These are phyloP conservation scores for Odocoileus hemionus DNA, from an alignment of 2,113 vertebrate genomes.

Conservation along the genomic window DNA sequence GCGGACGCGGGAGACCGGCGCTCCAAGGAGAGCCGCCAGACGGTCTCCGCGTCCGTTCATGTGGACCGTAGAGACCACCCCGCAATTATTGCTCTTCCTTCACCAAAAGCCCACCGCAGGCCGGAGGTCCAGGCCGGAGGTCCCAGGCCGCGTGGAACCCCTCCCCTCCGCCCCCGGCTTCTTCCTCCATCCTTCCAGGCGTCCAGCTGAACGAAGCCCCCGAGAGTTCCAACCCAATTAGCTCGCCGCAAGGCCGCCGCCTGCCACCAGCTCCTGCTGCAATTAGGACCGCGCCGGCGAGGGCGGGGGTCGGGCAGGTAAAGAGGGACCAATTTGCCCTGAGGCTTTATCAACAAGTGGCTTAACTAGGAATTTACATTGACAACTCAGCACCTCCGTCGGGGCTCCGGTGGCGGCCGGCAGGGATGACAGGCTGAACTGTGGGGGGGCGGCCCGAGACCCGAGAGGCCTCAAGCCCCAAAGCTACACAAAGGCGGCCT, in stretches of 20 bases:
- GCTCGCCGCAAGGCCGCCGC: background rate
- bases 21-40: accelerated
- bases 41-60: accelerated
- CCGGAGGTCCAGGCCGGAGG: background rate
- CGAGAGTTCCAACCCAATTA: background rate
- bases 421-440: background rate
- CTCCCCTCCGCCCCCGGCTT: background rate
- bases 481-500: background rate
- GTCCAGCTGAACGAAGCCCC: accelerated
- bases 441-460: background rate
- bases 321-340: background rate
- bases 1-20: background rate
- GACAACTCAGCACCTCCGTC: constrained; percentile 14
- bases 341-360: constrained; percentile 39
- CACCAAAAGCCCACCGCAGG: background rate
- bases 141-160: background rate
- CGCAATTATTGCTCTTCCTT: background rate
- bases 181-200: background rate
- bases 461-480: background rate
- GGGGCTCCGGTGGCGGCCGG: background rate
- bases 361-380: constrained; percentile 23
- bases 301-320: background rate
- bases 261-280: background rate
- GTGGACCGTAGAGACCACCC: background rate
- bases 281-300: background rate